Evolutionary conservation across 2,113 vertebrate species (phyloP), one percentile per base, ranked within the genome.

Genomic region (Ranitomeya variabilis): DNA sequence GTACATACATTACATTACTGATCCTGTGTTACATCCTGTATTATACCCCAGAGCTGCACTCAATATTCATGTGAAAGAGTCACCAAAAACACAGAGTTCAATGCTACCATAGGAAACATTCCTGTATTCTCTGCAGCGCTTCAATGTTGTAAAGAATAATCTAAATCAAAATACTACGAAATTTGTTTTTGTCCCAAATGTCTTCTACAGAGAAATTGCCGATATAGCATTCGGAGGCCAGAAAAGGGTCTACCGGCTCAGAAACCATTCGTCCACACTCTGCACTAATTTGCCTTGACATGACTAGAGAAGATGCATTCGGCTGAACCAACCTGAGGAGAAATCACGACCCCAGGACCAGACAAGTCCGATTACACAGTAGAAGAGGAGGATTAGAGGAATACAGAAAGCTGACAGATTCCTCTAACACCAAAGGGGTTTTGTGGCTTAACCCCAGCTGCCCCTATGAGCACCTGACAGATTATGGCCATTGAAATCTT

Each of bases 281-380:
- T 7, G n/a, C 5, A 31, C 78, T 80, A n/a, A 80, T 59, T 23
- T 62, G 12, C 59, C 16, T 60, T 81, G 80, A 81, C 6, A 18
- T 81, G 80, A 62, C 19, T 11, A 18, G 60, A 51, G 80, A 66
- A 45, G 26, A 66, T 66, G 19, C 51, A 21, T 52, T 78, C 74
- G 10, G 18, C 52, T 67, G 15, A 67, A 55, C 37, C 76, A 26
- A 76, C 77, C 21, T 45, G 77, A 23, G 26, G 57, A 78, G 21
- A 26, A 64, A 51, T 60, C 84, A 7, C 87, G 83, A 89, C 89
- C 91, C 88, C 88, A 91, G 91, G 90, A 92, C 92, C 92, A 74
- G 92, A 91, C 92, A 92, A 92, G 91, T 92, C 92, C 90, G 91
- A 92, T 91, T 78, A 64, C 91, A 89, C 92, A 93, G 71, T 90